Conservation (phyloP, 2,888 invertebrate genomes). For the Tuta absoluta region DNA sequence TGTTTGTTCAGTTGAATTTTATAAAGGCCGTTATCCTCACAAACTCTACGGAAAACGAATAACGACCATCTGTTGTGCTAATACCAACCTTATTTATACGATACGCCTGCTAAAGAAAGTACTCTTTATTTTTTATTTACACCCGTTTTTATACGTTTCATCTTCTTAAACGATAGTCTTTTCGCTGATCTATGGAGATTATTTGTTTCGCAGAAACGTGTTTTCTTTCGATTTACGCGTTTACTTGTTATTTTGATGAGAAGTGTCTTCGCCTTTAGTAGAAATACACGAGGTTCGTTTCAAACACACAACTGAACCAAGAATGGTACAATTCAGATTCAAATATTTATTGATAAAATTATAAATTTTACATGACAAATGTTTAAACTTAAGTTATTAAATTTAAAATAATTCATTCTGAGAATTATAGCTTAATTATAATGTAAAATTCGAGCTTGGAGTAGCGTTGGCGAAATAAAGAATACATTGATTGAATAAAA, state of each 20-base stretch:
- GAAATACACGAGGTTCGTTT: neutral
- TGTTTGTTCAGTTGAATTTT: conserved; percentile 21
- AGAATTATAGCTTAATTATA: no score
- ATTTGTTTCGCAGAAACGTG: neutral
- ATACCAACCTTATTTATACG: conserved; percentile 28
- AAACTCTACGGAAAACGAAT: conserved; percentile 41
- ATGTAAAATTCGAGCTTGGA: no score
- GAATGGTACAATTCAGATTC: no score
- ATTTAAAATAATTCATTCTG: no score
- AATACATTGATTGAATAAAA: no score
- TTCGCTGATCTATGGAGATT: conserved; percentile 4
- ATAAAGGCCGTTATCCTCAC: conserved; percentile 33
- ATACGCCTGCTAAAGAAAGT: conserved; percentile 16
- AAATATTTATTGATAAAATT: no score
- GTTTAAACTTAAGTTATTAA: no score
- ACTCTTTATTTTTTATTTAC: conserved; percentile 12
- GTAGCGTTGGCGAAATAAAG: no score
- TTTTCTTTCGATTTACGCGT: conserved; percentile 2
- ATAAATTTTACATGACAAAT: no score
- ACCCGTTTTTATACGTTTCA: conserved; percentile 7
- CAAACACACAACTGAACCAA: no score
- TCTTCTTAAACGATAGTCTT: conserved; percentile 5
- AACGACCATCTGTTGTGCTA: conserved; percentile 43
- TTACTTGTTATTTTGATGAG: neutral
- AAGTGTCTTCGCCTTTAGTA: neutral